Percentiles rank a stretch among this genome's conserved stretches.
Conservation (phyloP, 1,140 invertebrate species). For the Aphaenogaster ashmeadi region DNA sequence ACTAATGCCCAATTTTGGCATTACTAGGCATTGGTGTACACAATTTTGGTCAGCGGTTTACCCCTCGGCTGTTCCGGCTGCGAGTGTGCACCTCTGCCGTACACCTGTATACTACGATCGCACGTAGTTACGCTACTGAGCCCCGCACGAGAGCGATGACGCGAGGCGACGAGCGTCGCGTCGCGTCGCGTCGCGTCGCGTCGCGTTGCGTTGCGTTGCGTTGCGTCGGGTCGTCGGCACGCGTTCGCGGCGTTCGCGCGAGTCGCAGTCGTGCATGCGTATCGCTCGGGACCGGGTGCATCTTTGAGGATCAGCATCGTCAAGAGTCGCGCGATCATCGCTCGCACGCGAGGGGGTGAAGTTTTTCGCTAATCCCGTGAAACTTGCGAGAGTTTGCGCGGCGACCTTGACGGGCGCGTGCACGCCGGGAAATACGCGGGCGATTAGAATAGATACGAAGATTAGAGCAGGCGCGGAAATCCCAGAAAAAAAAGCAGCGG, state of each 20-base stretch:
- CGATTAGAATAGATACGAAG: conserved; percentile 21
- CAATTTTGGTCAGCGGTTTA: too few species aligned
- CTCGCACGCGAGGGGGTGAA: not conserved
- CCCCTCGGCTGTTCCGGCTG: too few species aligned
- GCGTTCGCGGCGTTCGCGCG: not conserved
- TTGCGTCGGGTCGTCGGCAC: conserved; percentile 49
- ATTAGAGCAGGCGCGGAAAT: conserved; percentile 24
- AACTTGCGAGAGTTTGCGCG: not conserved
- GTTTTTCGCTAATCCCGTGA: conserved; percentile 11
- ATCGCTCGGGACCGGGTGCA: conserved; percentile 12
- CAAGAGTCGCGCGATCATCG: not conserved
- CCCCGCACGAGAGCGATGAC: not conserved
- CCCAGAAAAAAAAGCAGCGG: not conserved
- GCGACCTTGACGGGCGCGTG: not conserved
- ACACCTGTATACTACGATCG: not conserved
- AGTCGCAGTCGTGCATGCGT: conserved; percentile 31
- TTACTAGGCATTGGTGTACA: too few species aligned
- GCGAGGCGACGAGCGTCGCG: not conserved
- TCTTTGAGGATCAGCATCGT: not conserved
- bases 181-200: not conserved
- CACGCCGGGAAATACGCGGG: conserved; percentile 46
- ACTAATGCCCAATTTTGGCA: too few species aligned
- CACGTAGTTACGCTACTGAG: conserved; percentile 18
- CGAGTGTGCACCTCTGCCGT: too few species aligned
- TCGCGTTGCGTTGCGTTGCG: not conserved